Base-by-base conservation (phyloP, 2,888 invertebrate species). In the Octodonta nipae region DNA sequence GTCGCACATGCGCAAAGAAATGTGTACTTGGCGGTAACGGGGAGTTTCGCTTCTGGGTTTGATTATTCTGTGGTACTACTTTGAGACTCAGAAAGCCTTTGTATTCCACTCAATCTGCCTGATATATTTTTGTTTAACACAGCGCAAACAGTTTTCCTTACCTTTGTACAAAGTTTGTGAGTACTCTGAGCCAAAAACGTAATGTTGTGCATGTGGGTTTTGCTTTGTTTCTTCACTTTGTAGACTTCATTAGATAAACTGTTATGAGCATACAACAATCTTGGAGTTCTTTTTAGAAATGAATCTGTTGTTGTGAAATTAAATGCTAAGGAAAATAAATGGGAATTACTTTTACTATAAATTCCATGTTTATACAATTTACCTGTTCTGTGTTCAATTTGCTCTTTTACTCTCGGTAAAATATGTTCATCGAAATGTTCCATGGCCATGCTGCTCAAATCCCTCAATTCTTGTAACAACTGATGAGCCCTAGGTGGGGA, bases 391-490 rank as follows among this genome's bases (percentile, higher is more conserved):
- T 39, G 35, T 29, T 52, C 51, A 8, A 49, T 31, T 35, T 46
- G 40, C 33, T 52, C 49, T 42, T 56, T 58, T 15, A 60, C 48
- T 28, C 44, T 45, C 3, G 78, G 78, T 30, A 74, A 63, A 41
- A 92, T 84, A 54, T 85, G 81, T 51, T 92, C 91, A 54, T 92
- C 91, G 55, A 92, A 92, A 58, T 92, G 87, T 53, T 92, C 92
- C 67, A 92, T 91, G 1, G 92, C 91, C 87, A 87, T 88, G 37
- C 87, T 87, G 17, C 89, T 89, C 40, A 92, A 84, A 49, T 92
- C 92, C 0, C 92, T 65, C 5, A 92, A 54, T 54, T 92, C 92
- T 54, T 88, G 87, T 0, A 92, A 60, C 6, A 61, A 45, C 42
- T 88, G 88, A 0, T 86, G 78, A 1, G 85, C 67, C 4, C 78